Percentiles rank a stretch among this genome's conserved stretches.
phyloP scores from a whole-genome alignment of 2,797 vertebrate genomes.

The Sarcoramphus papa region DNA sequence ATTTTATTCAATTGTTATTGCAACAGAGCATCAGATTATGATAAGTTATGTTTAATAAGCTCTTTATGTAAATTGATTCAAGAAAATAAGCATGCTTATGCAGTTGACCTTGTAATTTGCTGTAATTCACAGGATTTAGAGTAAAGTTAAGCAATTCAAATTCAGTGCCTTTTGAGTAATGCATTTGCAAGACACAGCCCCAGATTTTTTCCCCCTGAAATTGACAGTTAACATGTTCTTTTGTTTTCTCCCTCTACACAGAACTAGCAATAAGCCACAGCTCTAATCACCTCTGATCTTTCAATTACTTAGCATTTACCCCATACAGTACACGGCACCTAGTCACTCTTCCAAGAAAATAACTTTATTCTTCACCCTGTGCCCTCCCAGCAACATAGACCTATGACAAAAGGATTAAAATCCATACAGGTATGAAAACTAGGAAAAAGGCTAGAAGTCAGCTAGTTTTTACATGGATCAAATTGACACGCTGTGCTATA shows the following conservation, averaged over 20 bases:
- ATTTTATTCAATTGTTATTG: neutral
- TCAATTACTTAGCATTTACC: neutral
- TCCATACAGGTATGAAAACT: neutral
- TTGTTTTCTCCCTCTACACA: neutral
- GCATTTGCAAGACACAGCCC: neutral
- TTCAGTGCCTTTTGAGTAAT: neutral
- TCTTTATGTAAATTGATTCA: neutral
- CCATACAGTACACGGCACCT: neutral
- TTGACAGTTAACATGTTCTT: neutral
- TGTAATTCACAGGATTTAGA: neutral
- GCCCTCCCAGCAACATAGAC: neutral
- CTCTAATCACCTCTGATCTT: neutral
- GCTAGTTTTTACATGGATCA: neutral
- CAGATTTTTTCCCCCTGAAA: neutral
- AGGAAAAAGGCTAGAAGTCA: neutral
- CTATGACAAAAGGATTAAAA: neutral
- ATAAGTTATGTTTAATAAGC: neutral
- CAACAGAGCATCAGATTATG: neutral
- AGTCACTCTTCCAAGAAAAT: neutral
- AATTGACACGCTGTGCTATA: accelerated
- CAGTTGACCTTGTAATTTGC: neutral
- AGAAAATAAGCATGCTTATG: neutral
- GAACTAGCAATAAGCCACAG: neutral
- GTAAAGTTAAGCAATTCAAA: neutral
- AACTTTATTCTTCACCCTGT: neutral